Base-by-base conservation (phyloP, 2,888 invertebrate genomes). In the Tachystola acroxantha region DNA sequence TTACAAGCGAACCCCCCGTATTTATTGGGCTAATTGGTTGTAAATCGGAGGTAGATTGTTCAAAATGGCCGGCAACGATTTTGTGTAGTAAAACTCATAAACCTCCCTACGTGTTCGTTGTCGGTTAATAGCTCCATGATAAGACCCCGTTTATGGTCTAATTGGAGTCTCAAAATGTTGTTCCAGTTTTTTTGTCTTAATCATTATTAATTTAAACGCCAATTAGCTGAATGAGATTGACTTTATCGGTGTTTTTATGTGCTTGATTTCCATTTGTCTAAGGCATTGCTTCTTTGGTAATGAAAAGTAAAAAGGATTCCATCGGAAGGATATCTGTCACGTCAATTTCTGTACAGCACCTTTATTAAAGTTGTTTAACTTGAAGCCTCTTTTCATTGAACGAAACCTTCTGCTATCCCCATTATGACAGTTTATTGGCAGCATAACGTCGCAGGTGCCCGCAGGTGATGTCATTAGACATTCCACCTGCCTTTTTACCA, bases 81-180 rank as follows among this genome's bases (percentile, higher is more conserved):
- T 82, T 68, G 66, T 77, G 75, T 77, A 79, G 79, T 82, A 73
- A 80, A 84, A 72, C 77, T 77, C 78, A 82, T 84, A 85, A 85
- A 85, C 82, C 82, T 72, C 82, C 81, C 80, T 68, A 69, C 60
- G 67, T 64, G 76, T 73, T 62, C 61, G 59, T 57, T 70, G 75
- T 73, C 69, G 59, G 74, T 72, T 84, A 84, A 84, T 81, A 66
- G 70, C 63, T 68, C 66, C 72, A 71, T 74, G 80, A 81, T 82
- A 81, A 81, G 73, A 48, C 58, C 42, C 50, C 57, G 56, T 81
- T 84, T 84, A 82, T 79, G 70, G 65, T 68, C 72, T 80, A 80
- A 82, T 82, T 81, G 74, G 74, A 61, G 55, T 65, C 60, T 71
- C 58, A 64, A 71, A 38, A 37, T 46, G 51, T 65, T 68, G 65